phyloP scores from a whole-genome alignment of 2,113 vertebrate genomes.

The Indri indri region DNA sequence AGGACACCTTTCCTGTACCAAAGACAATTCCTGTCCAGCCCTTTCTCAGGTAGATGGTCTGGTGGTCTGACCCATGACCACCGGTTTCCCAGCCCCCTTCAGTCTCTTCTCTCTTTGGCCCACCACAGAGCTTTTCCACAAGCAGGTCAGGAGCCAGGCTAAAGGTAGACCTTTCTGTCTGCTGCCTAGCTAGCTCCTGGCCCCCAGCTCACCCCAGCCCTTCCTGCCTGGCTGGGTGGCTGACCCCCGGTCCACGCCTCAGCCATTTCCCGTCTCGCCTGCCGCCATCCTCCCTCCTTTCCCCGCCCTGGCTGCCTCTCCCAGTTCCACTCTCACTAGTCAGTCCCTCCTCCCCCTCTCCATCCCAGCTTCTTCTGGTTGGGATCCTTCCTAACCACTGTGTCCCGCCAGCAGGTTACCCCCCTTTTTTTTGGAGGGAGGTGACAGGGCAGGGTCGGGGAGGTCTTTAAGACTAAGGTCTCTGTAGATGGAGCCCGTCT shows the following conservation, averaged over 20 bases:
- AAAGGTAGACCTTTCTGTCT: constrained; percentile 58
- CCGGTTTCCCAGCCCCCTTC: background rate
- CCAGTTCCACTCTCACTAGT: constrained; percentile 75
- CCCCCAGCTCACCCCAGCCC: constrained; percentile 80
- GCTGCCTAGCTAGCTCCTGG: constrained; percentile 66
- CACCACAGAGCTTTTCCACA: constrained; percentile 20
- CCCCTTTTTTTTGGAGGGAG: background rate
- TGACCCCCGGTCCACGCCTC: constrained; percentile 82
- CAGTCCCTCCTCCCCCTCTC: constrained; percentile 51
- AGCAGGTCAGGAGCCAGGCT: constrained; percentile 31
- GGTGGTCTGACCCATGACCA: background rate
- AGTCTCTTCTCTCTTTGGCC: background rate
- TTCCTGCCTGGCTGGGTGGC: constrained; percentile 79
- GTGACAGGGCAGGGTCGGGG: background rate
- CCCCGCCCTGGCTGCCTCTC: constrained; percentile 74
- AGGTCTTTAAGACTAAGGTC: constrained; percentile 15
- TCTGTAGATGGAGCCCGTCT: background rate
- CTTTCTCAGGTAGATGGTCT: background rate
- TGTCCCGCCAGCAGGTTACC: background rate
- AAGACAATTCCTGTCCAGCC: background rate
- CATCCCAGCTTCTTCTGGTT: constrained; percentile 10
- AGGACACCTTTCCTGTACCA: background rate
- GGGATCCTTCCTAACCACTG: background rate
- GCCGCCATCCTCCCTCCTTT: constrained; percentile 78
- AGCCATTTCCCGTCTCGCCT: constrained; percentile 82